Conservation (phyloP, 2,113 vertebrate genomes). For the Petromus typicus region DNA sequence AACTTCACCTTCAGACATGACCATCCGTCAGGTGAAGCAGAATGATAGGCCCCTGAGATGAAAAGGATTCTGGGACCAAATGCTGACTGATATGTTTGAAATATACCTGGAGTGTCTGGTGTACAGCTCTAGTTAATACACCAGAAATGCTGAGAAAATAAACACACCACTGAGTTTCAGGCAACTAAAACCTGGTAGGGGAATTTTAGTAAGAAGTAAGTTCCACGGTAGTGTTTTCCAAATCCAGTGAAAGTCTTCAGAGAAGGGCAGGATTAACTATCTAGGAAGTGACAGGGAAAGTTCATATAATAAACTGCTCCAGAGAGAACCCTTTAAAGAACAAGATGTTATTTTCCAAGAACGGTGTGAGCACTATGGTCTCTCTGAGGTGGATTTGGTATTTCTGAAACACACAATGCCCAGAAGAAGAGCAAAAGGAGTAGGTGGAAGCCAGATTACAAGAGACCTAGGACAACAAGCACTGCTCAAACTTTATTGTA, state of each 20-base stretch:
- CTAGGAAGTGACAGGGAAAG: constrained; percentile 29
- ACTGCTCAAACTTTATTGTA: neutral
- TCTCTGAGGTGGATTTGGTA: neutral
- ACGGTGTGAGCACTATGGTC: neutral
- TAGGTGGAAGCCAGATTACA: neutral
- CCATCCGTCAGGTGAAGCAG: neutral
- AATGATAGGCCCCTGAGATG: neutral
- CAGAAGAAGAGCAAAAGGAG: constrained; percentile 34
- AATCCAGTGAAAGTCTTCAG: neutral
- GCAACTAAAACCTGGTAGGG: neutral
- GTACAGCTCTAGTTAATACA: neutral
- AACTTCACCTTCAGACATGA: constrained; percentile 14
- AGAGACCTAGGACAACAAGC: neutral
- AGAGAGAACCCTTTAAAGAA: constrained; percentile 50
- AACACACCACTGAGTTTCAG: neutral
- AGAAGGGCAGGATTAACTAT: constrained; percentile 3
- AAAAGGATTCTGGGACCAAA: neutral
- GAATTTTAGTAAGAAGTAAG: neutral
- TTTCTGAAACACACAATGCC: constrained; percentile 46
- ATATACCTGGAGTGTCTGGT: neutral
- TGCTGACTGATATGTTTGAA: neutral
- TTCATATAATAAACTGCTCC: constrained; percentile 20
- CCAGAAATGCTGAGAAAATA: neutral
- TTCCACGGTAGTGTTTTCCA: neutral
- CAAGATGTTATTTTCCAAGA: constrained; percentile 44